These are phyloP conservation scores for Mesorhabditis spiculigera DNA, from an alignment of 2,888 invertebrate genomes.

Conservation along the genomic window DNA sequence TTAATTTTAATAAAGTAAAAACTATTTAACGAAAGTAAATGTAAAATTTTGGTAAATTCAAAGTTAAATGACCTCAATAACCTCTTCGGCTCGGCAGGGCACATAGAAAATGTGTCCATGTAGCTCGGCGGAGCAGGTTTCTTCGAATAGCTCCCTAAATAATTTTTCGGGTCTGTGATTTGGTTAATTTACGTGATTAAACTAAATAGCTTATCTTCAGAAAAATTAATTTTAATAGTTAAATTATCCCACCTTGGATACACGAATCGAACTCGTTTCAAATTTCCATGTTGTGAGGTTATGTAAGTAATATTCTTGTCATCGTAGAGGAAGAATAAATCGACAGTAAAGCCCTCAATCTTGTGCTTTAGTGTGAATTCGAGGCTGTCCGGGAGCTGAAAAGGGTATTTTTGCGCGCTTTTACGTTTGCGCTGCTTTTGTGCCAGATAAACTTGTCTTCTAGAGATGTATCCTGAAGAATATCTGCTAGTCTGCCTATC, in stretches of 20 bases:
- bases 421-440: no score
- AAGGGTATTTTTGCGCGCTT: neutral
- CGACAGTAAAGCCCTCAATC: neutral
- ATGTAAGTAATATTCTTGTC: neutral
- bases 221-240: no score
- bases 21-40: no score
- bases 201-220: neutral
- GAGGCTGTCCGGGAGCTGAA: neutral
- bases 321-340: neutral
- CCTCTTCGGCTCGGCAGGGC: conserved; percentile 2
- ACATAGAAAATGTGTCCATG: neutral
- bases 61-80: neutral
- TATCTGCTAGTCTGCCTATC: neutral
- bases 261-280: neutral
- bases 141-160: neutral
- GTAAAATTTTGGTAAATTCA: no score
- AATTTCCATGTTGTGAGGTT: neutral
- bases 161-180: no score
- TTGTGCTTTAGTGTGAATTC: neutral
- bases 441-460: no score
- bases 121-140: neutral
- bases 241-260: neutral
- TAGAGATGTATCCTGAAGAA: no score
- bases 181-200: neutral
- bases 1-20: no score